These are phyloP conservation scores for Centroberyx gerrardi DNA, from an alignment of 2,797 vertebrate species.

Conservation along the genomic window DNA sequence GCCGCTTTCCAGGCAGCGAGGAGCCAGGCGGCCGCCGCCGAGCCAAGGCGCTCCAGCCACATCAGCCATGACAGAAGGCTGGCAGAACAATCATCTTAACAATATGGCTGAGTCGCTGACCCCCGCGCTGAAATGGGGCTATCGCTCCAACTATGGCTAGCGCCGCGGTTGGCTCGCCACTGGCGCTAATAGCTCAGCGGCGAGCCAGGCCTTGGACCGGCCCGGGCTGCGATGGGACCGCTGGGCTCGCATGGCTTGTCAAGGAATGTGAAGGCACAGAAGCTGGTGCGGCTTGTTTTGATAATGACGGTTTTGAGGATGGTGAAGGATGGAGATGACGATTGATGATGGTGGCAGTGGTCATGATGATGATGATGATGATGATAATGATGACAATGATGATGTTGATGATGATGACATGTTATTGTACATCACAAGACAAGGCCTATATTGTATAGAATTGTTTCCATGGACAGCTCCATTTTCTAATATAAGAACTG, in stretches of 20 bases:
- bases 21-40: conserved; percentile 77
- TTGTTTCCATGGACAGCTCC: not conserved
- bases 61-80: conserved; percentile 88
- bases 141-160: conserved; percentile 77
- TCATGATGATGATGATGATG: not conserved
- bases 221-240: conserved; percentile 48
- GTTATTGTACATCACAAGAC: not conserved
- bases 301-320: conserved; percentile 10
- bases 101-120: conserved; percentile 87
- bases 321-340: conserved; percentile 33
- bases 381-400: not conserved
- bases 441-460: not conserved
- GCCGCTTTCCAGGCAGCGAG: conserved; percentile 84
- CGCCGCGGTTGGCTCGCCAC: conserved; percentile 75
- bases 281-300: conserved; percentile 33
- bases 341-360: conserved; percentile 21
- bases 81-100: conserved; percentile 89
- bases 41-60: conserved; percentile 83
- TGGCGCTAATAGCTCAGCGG: conserved; percentile 76
- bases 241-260: conserved; percentile 68
- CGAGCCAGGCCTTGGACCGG: conserved; percentile 74
- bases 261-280: conserved; percentile 75
- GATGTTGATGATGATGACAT: not conserved
- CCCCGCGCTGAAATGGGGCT: conserved; percentile 79
- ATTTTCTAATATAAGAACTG: too few species aligned